Base-by-base conservation (phyloP, 2,888 invertebrate genomes). In the Rhopalosiphum nymphaeae region DNA sequence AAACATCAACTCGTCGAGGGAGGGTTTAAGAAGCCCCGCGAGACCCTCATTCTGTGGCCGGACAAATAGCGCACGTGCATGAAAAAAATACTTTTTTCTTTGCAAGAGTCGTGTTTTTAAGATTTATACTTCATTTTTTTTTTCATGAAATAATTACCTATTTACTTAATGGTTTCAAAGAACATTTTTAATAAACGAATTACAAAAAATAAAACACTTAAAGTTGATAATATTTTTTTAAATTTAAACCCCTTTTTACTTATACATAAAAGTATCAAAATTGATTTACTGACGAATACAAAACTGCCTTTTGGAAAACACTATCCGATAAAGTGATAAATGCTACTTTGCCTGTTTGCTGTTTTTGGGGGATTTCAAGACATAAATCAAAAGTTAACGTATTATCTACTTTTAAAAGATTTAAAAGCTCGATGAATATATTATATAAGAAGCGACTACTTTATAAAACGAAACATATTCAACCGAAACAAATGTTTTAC, bases 21-120 rank as follows among this genome's bases (percentile, higher is more conserved):
- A 67, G 87, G 21, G 90, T 86, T 90, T 93, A 85, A 93, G 89
- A 93, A 89, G 84, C 78, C 93, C 26, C 89, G 89, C 93, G 93
- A 90, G 93, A 93, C 89, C 57, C 56, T 90, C 90, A 49, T 85
- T 26, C 93, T 10, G 57, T 25, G 56, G 26, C 88, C 29, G 49
- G 88, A 93, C 87, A 87, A 61, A 92, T n/a, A 87, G 61, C 16
- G 36, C 61, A 61, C 86, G 87, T 67, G 87, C 49, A 67, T 3
- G 53, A 57, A 57, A 26, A 86, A 56, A 91, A 91, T 85, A 56
- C 10, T 36, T 86, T 85, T 57, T 46, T 36, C 26, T 36, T 57
- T 0, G 26, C 92, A 16, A 13, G 25, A 92, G 26, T 3, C 49
- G 16, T 36, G 29, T 67, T 92, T 67, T 88, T 29, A 26, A 36